phyloP scores from a whole-genome alignment of 2,888 invertebrate genomes.

The Pyrrhosoma nymphula region DNA sequence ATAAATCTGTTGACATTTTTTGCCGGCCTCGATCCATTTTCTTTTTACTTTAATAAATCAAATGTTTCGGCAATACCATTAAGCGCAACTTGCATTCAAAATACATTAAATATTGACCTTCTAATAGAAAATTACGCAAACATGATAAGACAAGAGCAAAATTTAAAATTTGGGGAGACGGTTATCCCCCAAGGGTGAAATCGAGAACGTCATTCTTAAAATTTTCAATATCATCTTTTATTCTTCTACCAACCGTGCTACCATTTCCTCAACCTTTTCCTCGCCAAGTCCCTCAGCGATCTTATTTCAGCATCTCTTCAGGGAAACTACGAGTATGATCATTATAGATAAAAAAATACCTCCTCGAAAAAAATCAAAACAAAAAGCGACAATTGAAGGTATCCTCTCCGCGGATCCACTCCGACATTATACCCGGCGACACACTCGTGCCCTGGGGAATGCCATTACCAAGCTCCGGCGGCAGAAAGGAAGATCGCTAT shows the following conservation, averaged over 20 bases:
- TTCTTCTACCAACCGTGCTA: background rate
- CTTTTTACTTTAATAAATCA: too few species aligned
- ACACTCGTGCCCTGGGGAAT: background rate
- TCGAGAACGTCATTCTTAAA: too few species aligned
- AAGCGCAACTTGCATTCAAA: too few species aligned
- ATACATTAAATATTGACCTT: too few species aligned
- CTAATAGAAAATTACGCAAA: too few species aligned
- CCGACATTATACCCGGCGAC: background rate
- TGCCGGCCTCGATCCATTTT: too few species aligned
- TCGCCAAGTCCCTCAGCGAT: background rate
- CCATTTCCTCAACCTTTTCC: background rate
- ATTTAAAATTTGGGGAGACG: too few species aligned
- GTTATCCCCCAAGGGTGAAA: too few species aligned
- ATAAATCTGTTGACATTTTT: too few species aligned
- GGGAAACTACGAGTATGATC: background rate
- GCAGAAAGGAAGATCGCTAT: background rate
- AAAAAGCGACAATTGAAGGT: background rate
- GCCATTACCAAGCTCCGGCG: background rate
- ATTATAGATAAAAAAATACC: background rate
- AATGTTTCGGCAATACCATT: too few species aligned
- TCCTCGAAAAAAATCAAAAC: background rate
- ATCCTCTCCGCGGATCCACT: background rate
- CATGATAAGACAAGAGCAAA: too few species aligned
- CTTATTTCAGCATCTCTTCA: background rate
- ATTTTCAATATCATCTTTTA: background rate